Evolutionary conservation across 1,140 invertebrate genomes (phyloP), one percentile per base, ranked within the genome.

Genomic region (Zaprionus ghesquierei): DNA sequence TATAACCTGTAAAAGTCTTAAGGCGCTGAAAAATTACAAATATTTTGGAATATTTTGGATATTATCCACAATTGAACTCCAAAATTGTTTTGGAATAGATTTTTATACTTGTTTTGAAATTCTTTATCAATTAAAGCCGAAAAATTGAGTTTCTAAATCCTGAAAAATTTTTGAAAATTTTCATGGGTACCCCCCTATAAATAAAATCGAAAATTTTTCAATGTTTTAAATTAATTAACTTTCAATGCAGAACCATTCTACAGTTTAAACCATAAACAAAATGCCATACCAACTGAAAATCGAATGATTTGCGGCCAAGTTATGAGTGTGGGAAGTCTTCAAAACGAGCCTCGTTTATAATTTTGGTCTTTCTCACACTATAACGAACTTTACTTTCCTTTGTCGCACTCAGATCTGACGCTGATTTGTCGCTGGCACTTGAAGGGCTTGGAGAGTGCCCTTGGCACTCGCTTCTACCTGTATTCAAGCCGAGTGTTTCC

Each of bases 401-500:
- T 41, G 35, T 41, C 35, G 35, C n/a, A 41, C 35, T 41, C 35
- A 15, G 6, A 41, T 41, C 41, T 58, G 20, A 41, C 46, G 55
- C 31, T 68, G 56, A 68, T 68, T 68, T 68, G 41, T 22, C 20
- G 63, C 22, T 53, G 27, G 18, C 51, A 29, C 58, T 61, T 35
- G 9, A 18, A 38, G 55, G 13, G 41, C 31, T 33, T 31, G 62
- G 58, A 81, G 75, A 81, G 75, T 79, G 78, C 82, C 82, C 82
- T 86, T 86, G 81, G 87, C 79, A 86, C 70, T 72, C 81, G 73
- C 55, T 71, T 31, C 33, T 35, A 31, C 12, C 31, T 56, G 12
- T 35, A 23, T 27, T 66, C 50, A 68, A 51, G 20, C 41, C 27
- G 62, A 65, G 63, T 49, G 22, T 50, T 86, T 86, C 81, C 81